Conservation (phyloP, 2,888 invertebrate species). For the Lymantria monacha region DNA sequence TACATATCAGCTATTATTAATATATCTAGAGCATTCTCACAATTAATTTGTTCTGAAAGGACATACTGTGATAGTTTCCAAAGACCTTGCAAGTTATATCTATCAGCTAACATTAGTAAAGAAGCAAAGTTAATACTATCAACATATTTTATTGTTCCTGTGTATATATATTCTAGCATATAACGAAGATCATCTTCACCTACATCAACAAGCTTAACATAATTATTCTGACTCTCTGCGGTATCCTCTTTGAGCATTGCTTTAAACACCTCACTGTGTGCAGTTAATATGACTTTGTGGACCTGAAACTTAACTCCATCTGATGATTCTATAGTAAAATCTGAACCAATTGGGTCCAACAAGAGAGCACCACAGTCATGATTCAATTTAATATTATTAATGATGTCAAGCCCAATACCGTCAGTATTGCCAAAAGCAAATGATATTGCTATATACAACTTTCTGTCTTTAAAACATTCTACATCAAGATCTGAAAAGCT, state of each 20-base stretch:
- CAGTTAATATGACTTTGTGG: conserved; percentile 58
- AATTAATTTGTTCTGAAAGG: conserved; percentile 48
- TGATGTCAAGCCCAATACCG: conserved; percentile 30
- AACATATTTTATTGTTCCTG: conserved; percentile 57
- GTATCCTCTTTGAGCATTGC: conserved; percentile 74
- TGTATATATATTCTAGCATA: conserved; percentile 67
- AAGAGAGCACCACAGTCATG: conserved; percentile 60
- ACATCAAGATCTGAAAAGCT: conserved; percentile 58
- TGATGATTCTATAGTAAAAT: conserved; percentile 66
- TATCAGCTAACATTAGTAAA: conserved; percentile 63
- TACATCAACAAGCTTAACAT: conserved; percentile 62
- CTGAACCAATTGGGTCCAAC: conserved; percentile 58
- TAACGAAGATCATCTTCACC: conserved; percentile 55
- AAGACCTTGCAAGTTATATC: conserved; percentile 60
- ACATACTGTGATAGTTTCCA: conserved; percentile 55
- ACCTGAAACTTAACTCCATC: conserved; percentile 63
- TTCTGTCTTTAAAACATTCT: conserved; percentile 53
- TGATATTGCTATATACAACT: conserved; percentile 53
- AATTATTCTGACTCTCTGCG: conserved; percentile 64
- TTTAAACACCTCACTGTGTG: conserved; percentile 70
- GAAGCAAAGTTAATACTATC: conserved; percentile 54
- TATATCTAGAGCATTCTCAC: conserved; percentile 62
- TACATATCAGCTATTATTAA: conserved; percentile 62
- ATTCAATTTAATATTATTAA: conserved; percentile 42
- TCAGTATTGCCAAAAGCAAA: conserved; percentile 34